Base-by-base conservation (phyloP, 2,797 vertebrate species). In the Ptychobarbus kaznakovi region DNA sequence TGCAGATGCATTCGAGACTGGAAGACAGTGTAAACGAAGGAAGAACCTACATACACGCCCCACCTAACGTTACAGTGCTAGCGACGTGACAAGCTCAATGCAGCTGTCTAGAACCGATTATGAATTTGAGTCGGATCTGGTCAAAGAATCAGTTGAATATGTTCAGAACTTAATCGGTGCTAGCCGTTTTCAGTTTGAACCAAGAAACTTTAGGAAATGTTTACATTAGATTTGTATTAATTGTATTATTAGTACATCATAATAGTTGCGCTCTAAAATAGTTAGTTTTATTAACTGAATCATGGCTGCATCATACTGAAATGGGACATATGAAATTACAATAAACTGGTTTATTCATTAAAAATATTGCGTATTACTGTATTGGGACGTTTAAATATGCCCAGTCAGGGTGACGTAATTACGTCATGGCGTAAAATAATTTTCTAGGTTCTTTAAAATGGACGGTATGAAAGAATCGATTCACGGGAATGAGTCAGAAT, bases 1-100 rank as follows among this genome's bases (percentile, higher is more conserved):
- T 95, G 95, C 94, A 92, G 94, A 93, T 90, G 90, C 89, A 87
- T 91, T 88, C 22, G 92, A 93, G 90, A 90, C 91, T 90, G 92
- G 90, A 79, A 22, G 92, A 90, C 87, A 88, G 87, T 85, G 87
- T 86, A 86, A 88, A 61, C 18, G 38, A 89, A 90, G 90, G 90
- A 84, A 90, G 89, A 68, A 88, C 83, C 89, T 92, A 56, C n/a
- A 42, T 20, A 40, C 58, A 83, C 72, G 28, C 72, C 53, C 51
- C 32, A 44, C 32, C 77, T 46, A 32, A 32, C 32, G 32, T 32
- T 32, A 66, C 78, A 63, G 58, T 78, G 25, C 9, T 20, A 63
- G 25, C 61, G 65, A 53, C 46, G 44, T 25, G 79, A 69, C 65
- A 69, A 58, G 35, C 20, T 66, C 58, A 49, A 49, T 25, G 32